phyloP scores from a whole-genome alignment of 2,888 invertebrate genomes.

The Hermaeophaga mercurialis region DNA sequence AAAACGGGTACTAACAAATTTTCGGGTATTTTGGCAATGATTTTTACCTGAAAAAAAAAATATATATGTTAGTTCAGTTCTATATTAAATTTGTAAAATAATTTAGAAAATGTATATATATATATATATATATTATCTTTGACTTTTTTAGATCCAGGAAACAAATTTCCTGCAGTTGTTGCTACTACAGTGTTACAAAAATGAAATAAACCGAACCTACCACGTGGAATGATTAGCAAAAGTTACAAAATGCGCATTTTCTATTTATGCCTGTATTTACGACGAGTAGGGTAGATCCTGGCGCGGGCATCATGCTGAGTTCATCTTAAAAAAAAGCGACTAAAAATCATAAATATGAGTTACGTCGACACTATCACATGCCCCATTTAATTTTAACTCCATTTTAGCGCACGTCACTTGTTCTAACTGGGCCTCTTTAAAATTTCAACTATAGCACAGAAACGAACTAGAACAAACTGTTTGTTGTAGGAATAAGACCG shows the following conservation, averaged over 20 bases:
- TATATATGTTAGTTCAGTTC: too few species aligned
- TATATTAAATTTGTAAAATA: too few species aligned
- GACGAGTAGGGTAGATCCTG: slow-evolving; percentile 21
- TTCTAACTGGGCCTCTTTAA: slow-evolving; percentile 37
- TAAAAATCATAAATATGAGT: slow-evolving; percentile 57
- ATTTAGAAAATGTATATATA: too few species aligned
- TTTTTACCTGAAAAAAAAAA: too few species aligned
- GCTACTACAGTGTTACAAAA: slow-evolving; percentile 9
- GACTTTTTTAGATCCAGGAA: too few species aligned
- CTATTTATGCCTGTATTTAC: slow-evolving; percentile 21
- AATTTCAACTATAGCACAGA: slow-evolving; percentile 25
- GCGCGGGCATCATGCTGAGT: slow-evolving; percentile 21
- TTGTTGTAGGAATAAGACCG: too few species aligned
- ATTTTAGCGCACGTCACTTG: slow-evolving; percentile 47
- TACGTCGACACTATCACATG: slow-evolving; percentile 58
- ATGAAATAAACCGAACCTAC: slow-evolving; percentile 8
- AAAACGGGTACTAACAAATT: too few species aligned
- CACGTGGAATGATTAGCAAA: slow-evolving; percentile 19
- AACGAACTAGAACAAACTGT: too few species aligned
- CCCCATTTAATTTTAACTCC: slow-evolving; percentile 58
- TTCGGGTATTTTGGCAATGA: too few species aligned
- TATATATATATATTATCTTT: too few species aligned
- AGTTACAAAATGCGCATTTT: slow-evolving; percentile 22
- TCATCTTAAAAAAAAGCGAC: slow-evolving; percentile 26
- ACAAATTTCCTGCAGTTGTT: too few species aligned